Evolutionary conservation across 2,888 invertebrate species (phyloP), one percentile per base, ranked within the genome.

Genomic region (Chirona hameri): DNA sequence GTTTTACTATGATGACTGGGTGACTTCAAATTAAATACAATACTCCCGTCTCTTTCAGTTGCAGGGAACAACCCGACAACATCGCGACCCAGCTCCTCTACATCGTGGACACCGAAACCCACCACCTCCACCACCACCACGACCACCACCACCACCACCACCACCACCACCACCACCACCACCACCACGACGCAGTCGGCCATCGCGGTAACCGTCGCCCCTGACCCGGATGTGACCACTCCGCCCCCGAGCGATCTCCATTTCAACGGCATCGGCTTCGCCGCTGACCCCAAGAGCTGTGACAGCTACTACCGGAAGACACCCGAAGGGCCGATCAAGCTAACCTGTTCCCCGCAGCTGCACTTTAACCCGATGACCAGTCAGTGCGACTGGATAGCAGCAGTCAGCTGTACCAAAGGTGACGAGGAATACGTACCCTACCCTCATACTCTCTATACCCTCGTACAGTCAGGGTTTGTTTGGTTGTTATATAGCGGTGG

Each of bases 251-350:
- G 21, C 52, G 29, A 15, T 14, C 52, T 80, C 27, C 4, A 27
- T 18, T 80, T 80, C 80, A 80, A 80, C 52, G 27, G 15, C 18
- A 3, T 80, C n/a, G 83, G 82, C 12, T 83, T 82, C 82, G 83
- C 84, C n/a, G 60, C 90, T 27, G 93, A 94, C 86, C 91, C 92
- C 27, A 89, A 90, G 7, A 92, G 93, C 83, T 94, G 94, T 86
- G 91, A 92, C 0, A 91, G 91, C 85, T 95, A 93, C 87, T 92
- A 92, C 85, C 91, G 92, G 86, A 94, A 94, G 85, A 90, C 91
- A 24, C 90, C 91, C 81, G 91, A 91, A 82, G 89, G 90, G 79
- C 89, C 90, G 81, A 91, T 90, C 86, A 89, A 90, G 82, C 90
- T 93, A 85, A 87, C 89, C 14, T 93, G 93, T 85, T 91, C 85